phyloP scores from a whole-genome alignment of 2,888 invertebrate genomes.

The Oxycera nigricornis region DNA sequence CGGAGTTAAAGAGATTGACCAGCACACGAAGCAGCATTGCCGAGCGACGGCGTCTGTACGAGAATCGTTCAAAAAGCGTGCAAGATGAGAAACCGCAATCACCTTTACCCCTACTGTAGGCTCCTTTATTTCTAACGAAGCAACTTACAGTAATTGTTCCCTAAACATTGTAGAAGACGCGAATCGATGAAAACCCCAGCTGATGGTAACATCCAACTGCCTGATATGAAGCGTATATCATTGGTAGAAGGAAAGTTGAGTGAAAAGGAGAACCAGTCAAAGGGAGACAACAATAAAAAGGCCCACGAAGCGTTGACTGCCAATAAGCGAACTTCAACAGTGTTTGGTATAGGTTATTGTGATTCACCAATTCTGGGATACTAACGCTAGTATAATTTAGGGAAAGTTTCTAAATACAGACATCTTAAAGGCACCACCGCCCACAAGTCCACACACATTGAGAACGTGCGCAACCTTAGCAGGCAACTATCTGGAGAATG shows the following conservation, averaged over 20 bases:
- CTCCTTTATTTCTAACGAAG: neutral
- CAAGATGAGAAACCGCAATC: conserved; percentile 74
- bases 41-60: conserved; percentile 78
- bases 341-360: conserved; percentile 69
- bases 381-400: conserved; percentile 56
- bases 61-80: conserved; percentile 74
- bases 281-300: conserved; percentile 41
- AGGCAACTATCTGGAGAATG: conserved; percentile 93
- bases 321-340: conserved; percentile 84
- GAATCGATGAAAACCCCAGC: conserved; percentile 70
- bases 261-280: conserved; percentile 35
- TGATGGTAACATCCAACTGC: conserved; percentile 46
- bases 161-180: conserved; percentile 68
- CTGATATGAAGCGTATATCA: conserved; percentile 57
- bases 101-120: conserved; percentile 72
- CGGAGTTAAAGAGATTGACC: conserved; percentile 67
- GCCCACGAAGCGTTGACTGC: conserved; percentile 62
- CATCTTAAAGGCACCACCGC: conserved; percentile 90
- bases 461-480: conserved; percentile 89
- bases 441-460: conserved; percentile 90
- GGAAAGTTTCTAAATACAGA: conserved; percentile 88
- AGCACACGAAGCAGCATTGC: conserved; percentile 76
- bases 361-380: neutral
- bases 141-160: neutral
- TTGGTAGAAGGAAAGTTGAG: conserved; percentile 56